Conservation (phyloP, 2,113 vertebrate genomes). For the Microcebus lehilahytsara region DNA sequence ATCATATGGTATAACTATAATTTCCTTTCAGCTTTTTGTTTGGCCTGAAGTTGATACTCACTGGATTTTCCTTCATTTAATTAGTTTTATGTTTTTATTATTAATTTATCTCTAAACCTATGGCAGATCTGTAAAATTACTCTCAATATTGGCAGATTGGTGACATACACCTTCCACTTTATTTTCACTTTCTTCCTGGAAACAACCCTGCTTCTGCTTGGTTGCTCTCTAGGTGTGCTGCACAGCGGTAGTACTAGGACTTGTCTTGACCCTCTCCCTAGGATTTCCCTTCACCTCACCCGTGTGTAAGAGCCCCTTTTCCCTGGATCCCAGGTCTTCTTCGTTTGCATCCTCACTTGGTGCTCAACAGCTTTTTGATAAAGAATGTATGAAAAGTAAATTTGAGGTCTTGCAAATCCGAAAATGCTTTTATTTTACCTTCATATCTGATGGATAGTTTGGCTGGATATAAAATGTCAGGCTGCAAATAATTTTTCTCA, state of each 20-base stretch:
- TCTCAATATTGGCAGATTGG: not conserved
- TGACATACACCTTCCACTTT: not conserved
- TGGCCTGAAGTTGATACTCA: not conserved
- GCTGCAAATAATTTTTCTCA: not conserved
- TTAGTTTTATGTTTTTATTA: not conserved
- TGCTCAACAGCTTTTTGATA: not conserved
- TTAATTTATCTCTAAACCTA: not conserved
- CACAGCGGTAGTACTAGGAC: no score
- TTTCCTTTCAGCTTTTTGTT: not conserved
- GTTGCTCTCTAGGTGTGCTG: no score
- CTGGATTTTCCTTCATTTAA: not conserved
- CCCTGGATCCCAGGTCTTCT: not conserved
- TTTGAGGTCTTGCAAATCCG: not conserved
- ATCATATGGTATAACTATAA: not conserved
- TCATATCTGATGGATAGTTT: not conserved
- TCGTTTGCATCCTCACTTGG: not conserved
- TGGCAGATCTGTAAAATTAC: not conserved
- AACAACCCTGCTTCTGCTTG: not conserved
- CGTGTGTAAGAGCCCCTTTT: not conserved
- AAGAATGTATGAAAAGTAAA: not conserved
- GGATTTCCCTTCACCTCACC: not conserved
- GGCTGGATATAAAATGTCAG: not conserved
- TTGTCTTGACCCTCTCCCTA: not conserved
- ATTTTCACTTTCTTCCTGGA: not conserved
- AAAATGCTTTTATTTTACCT: not conserved